Conservation (phyloP, 2,797 vertebrate species). For the Sebastes dallii region DNA sequence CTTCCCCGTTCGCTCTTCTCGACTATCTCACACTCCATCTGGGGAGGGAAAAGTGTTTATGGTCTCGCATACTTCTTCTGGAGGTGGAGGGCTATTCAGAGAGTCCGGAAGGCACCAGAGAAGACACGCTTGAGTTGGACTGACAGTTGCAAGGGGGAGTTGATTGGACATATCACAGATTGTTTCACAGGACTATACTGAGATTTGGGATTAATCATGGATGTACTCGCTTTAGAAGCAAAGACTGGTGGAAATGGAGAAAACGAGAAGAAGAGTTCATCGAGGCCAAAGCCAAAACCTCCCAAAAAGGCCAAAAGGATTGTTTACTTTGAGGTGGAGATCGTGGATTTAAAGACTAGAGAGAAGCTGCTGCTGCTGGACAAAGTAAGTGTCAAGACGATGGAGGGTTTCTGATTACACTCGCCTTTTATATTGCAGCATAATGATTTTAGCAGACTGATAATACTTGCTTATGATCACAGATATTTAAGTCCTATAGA, state of each 20-base stretch:
- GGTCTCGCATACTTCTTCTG: slow-evolving; percentile 41
- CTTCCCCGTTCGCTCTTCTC: neutral
- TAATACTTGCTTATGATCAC: neutral
- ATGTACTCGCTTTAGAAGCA: slow-evolving; percentile 84
- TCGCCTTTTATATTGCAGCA: slow-evolving; percentile 14
- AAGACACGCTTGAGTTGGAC: slow-evolving; percentile 45
- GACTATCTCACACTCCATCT: neutral
- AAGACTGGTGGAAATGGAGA: slow-evolving; percentile 64
- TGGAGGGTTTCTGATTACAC: slow-evolving; percentile 21
- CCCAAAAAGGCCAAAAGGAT: slow-evolving; percentile 90
- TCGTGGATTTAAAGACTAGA: slow-evolving; percentile 88
- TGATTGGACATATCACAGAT: slow-evolving; percentile 26
- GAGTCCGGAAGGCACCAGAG: slow-evolving; percentile 49
- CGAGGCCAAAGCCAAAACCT: slow-evolving; percentile 78
- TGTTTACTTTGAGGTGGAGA: slow-evolving; percentile 96
- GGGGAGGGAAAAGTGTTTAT: slow-evolving; percentile 20
- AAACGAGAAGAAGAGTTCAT: slow-evolving; percentile 67
- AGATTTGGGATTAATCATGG: slow-evolving; percentile 75
- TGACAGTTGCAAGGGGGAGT: slow-evolving; percentile 37
- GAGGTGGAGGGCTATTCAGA: slow-evolving; percentile 51
- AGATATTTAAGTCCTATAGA: neutral
- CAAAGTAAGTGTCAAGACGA: slow-evolving; percentile 82
- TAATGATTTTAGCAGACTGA: slow-evolving; percentile 13
- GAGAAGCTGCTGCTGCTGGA: slow-evolving; percentile 94
- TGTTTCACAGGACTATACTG: slow-evolving; percentile 21